Evolutionary conservation across 2,888 invertebrate species (phyloP).

Genomic region (Holacanthella duospinosa): DNA sequence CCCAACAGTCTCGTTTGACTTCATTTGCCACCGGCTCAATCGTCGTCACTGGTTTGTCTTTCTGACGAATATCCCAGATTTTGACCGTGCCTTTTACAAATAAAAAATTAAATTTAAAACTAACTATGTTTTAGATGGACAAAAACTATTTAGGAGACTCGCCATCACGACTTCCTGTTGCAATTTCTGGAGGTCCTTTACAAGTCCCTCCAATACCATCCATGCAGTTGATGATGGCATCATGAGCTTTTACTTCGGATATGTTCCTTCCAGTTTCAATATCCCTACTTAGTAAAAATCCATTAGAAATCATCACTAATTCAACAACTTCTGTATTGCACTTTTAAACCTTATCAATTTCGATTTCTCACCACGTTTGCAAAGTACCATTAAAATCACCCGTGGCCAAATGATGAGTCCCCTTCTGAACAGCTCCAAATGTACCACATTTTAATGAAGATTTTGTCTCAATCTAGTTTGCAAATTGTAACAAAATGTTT

Average conservation of each 20-base stretch:
- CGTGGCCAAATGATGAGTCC: constrained; percentile 71
- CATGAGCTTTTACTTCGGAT: constrained; percentile 69
- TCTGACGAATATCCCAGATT: constrained; percentile 91
- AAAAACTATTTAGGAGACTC: constrained; percentile 28
- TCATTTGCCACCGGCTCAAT: constrained; percentile 68
- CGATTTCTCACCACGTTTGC: constrained; percentile 61
- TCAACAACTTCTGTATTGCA: neutral
- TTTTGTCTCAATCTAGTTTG: constrained; percentile 64
- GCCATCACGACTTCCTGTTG: constrained; percentile 88
- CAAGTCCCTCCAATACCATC: constrained; percentile 83
- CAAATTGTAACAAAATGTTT: neutral
- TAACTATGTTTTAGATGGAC: neutral
- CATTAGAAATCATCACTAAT: neutral
- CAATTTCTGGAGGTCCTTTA: constrained; percentile 88
- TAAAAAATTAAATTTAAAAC: neutral
- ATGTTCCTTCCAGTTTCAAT: constrained; percentile 62
- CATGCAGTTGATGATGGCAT: constrained; percentile 76
- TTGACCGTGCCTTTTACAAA: constrained; percentile 61
- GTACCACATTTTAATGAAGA: constrained; percentile 84
- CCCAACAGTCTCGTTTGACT: constrained; percentile 78
- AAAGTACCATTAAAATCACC: constrained; percentile 80
- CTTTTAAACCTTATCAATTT: neutral
- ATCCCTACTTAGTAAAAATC: constrained; percentile 53
- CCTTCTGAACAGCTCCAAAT: constrained; percentile 75
- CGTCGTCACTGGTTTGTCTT: constrained; percentile 73